Evolutionary conservation across 2,888 invertebrate species (phyloP).

Genomic region (Trissolcus japonicus): DNA sequence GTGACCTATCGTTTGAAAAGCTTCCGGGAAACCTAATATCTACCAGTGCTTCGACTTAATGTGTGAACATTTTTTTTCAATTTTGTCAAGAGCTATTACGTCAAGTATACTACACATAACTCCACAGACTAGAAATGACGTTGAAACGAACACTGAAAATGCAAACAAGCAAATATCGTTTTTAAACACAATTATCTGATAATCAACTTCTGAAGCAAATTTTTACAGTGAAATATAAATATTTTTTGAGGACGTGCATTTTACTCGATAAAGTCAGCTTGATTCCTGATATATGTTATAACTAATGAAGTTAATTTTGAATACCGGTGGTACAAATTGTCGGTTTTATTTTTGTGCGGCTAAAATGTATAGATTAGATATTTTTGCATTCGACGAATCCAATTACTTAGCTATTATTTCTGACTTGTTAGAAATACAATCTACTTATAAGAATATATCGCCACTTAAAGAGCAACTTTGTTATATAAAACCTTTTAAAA

Average conservation of each 20-base stretch:
- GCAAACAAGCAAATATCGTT: not conserved
- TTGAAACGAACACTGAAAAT: constrained; percentile 24
- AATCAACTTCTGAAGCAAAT: not conserved
- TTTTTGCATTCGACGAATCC: constrained; percentile 28
- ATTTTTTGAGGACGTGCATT: too few relatives aligned
- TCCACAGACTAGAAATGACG: constrained; percentile 34
- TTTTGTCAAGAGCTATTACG: constrained; percentile 45
- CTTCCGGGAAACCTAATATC: constrained; percentile 54
- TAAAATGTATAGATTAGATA: not conserved
- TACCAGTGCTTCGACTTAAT: constrained; percentile 56
- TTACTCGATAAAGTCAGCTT: too few relatives aligned
- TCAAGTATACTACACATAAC: constrained; percentile 23
- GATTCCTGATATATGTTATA: too few relatives aligned
- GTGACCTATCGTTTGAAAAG: constrained; percentile 48
- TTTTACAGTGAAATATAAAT: too few relatives aligned
- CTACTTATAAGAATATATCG: constrained; percentile 38
- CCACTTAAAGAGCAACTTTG: constrained; percentile 35
- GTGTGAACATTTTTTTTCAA: constrained; percentile 49
- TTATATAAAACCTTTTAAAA: constrained; percentile 29
- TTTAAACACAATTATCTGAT: not conserved
- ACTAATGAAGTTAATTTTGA: too few relatives aligned
- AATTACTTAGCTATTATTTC: constrained; percentile 41
- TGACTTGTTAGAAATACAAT: constrained; percentile 40
- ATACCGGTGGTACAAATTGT: too few relatives aligned
- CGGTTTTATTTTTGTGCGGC: too few relatives aligned